Conservation (phyloP, 2,888 invertebrate species). For the Folsomia candida region DNA sequence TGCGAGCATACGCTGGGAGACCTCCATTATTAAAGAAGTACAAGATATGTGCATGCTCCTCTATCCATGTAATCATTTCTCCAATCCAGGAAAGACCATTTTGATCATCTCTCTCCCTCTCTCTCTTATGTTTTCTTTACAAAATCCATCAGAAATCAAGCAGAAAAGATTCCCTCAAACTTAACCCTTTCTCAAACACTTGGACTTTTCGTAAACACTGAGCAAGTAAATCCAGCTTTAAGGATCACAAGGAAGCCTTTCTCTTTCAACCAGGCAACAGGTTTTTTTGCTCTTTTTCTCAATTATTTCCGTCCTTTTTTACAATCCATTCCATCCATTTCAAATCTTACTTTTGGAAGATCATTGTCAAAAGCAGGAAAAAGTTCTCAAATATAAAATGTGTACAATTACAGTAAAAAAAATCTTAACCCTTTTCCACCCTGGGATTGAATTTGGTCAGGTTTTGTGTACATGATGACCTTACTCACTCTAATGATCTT, state of each 20-base stretch:
- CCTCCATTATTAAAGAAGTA: no score
- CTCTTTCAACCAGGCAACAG: constrained; percentile 6
- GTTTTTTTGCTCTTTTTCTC: constrained; percentile 24
- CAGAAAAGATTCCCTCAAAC: constrained; percentile 14
- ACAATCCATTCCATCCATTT: constrained; percentile 28
- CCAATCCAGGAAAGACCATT: background rate
- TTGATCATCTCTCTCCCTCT: no score
- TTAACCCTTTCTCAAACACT: constrained; percentile 16
- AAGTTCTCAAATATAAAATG: background rate
- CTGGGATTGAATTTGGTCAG: background rate
- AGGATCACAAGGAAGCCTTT: background rate
- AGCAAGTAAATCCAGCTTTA: background rate
- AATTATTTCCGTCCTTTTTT: constrained; percentile 37
- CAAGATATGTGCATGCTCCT: no score
- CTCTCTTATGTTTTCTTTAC: background rate
- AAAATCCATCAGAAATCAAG: background rate
- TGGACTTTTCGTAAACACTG: no score
- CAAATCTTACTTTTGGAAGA: constrained; percentile 1
- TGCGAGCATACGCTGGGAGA: no score
- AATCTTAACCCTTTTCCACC: constrained; percentile 2
- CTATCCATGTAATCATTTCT: no score
- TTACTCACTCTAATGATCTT: background rate
- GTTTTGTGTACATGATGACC: constrained; percentile 1
- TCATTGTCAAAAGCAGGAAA: background rate
- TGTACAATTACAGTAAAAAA: background rate